Evolutionary conservation across 2,888 invertebrate species (phyloP), one percentile per base, ranked within the genome.

Genomic region (Rotaria magnacalcarata): DNA sequence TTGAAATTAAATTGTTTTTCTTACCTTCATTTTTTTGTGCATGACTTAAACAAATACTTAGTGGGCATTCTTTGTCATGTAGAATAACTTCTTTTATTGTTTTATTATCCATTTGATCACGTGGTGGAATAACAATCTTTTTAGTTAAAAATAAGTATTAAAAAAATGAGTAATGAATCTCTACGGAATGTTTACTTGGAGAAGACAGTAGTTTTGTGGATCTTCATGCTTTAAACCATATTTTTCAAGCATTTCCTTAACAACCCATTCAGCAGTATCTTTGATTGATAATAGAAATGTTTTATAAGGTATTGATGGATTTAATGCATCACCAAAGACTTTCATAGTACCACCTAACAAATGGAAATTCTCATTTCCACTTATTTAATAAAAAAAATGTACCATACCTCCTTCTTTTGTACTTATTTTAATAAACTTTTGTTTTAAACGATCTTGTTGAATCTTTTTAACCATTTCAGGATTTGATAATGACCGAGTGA

Each of bases 391-490:
- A 2, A 34, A 2, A 34, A 2, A 34, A 34, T 96, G 10, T 34
- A 27, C 11, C 16, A 0, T 47, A 80, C 80, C 96, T 84, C 97
- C 97, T 90, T 97, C 96, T 91, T 96, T 95, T 86, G 95, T 95
- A 87, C 96, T 94, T 92, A 97, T 97, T 92, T 97, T 96, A 90
- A 97, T 96, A 89, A 99, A 92, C 92, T 97, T 97, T 90, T 95
- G 94, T 91, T 99, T 98, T 86, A 98, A 93, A 91, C 97, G 97
- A 92, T 97, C 96, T 90, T 98, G 97, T 47, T 99, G 93, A 86
- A 97, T 93, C 85, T 97, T 93, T 99, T 99, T 99, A 89, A 99
- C 99, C 87, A 97, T 97, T 93, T 99, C 99, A 6, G 99, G 99
- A 93, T 99, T 99, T 88, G 97, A 98, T 91, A 99, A 99, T 89